Evolutionary conservation across 92 coral and sea anemone species (phyloP), one percentile per base, ranked within the genome.

Genomic region (Porites cylindrica): DNA sequence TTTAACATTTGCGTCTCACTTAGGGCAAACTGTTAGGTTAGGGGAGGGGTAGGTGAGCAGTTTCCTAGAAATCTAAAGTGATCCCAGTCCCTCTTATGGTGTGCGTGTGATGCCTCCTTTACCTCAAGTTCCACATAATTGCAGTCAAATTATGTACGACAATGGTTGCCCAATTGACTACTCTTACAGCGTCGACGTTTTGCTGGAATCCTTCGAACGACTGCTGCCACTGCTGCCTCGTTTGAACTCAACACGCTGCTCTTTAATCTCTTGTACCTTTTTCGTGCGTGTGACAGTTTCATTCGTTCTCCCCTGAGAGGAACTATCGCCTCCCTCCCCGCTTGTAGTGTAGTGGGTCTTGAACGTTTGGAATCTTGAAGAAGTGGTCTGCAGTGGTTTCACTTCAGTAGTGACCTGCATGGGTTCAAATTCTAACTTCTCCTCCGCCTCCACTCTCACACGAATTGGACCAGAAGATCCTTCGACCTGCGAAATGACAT

Each of bases 401-500:
- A 64, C 51, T 7, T 83, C 87, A 62, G 63, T 81, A 26, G 50
- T 72, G n/a, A 83, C 63, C 20, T 75, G 87, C n/a, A 83, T 72
- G 6, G 87, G 87, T 17, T 83, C 87, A 63, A 83, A 83, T 83
- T 83, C 52, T 64, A 83, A 74, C 63, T 74, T 83, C 64, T 83
- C 87, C 70, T 83, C 87, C 47, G 87, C 87, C 29, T 83, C 87
- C 23, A 83, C 81, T 29, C 75, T 83, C 72, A 83, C 87, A 51
- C 87, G 87, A 51, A 83, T 83, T 14, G 87, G 87, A 75, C 87
- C 75, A 12, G 87, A 60, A 13, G 87, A 19, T 1, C 87, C 81
- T 20, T 83, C 87, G 54, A 83, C 87, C 87, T 83, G 87, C 64
- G 87, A 83, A 83, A 83, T 73, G 87, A 83, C 74, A 83, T 72